A percentile compares a stretch with the other conserved stretches of the same genome.
Evolutionary conservation across 1,140 invertebrate species (phyloP).

Genomic region (Hermetia illucens): DNA sequence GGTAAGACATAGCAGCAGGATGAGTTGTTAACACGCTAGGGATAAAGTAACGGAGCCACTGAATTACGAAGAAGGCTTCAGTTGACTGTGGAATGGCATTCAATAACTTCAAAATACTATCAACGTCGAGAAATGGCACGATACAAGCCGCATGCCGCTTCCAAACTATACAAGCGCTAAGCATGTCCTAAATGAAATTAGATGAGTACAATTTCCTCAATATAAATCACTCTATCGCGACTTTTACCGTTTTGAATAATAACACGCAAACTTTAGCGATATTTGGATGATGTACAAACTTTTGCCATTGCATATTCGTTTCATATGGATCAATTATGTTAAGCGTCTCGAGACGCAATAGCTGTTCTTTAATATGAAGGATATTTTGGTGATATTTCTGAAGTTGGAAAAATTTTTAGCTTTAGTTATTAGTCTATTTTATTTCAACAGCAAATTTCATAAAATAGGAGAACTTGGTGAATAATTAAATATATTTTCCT

Average conservation of each 20-base stretch:
- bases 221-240: not conserved
- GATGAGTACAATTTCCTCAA: not conserved
- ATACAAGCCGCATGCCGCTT: slow-evolving; percentile 21
- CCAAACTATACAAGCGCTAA: slow-evolving; percentile 24
- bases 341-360: slow-evolving; percentile 24
- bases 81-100: slow-evolving; percentile 18
- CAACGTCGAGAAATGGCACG: slow-evolving; percentile 15
- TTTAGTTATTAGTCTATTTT: not conserved
- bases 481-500: no score
- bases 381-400: slow-evolving; percentile 13
- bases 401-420: not conserved
- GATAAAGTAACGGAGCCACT: slow-evolving; percentile 24
- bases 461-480: not conserved
- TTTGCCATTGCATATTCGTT: slow-evolving; percentile 24
- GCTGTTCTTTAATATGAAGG: slow-evolving; percentile 23
- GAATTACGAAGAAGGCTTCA: slow-evolving; percentile 22
- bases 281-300: slow-evolving; percentile 26
- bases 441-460: no score
- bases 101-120: slow-evolving; percentile 17
- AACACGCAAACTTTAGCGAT: slow-evolving; percentile 16
- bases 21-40: slow-evolving; percentile 21
- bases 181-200: slow-evolving; percentile 14
- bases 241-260: slow-evolving; percentile 13
- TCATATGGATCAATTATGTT: slow-evolving; percentile 28
- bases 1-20: slow-evolving; percentile 21